These are phyloP conservation scores for Rutpela maculata DNA, from an alignment of 2,888 invertebrate genomes.

Conservation along the genomic window DNA sequence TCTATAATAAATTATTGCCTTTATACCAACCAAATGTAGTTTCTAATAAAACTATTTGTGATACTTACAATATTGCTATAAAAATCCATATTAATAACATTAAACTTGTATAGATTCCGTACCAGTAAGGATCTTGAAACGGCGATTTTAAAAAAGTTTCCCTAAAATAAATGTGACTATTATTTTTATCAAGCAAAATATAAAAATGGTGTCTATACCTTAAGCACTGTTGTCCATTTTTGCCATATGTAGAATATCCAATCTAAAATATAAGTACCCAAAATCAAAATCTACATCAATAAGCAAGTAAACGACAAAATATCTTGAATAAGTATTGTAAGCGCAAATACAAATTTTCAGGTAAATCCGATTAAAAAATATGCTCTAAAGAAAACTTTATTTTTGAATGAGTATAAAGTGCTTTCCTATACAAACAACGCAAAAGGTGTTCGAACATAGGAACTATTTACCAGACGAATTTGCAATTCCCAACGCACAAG, in stretches of 20 bases:
- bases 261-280: conserved; percentile 61
- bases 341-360: too few relatives aligned
- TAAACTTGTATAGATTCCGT: conserved; percentile 79
- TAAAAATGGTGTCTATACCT: conserved; percentile 63
- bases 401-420: too few relatives aligned
- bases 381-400: too few relatives aligned
- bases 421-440: too few relatives aligned
- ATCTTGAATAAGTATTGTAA: background rate
- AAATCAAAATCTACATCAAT: conserved; percentile 8
- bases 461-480: too few relatives aligned
- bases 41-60: conserved; percentile 13
- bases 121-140: conserved; percentile 79
- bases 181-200: background rate
- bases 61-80: conserved; percentile 79
- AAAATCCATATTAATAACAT: conserved; percentile 81
- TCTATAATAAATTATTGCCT: conserved; percentile 60
- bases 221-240: conserved; percentile 71
- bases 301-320: too few relatives aligned
- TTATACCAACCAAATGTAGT: background rate
- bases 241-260: conserved; percentile 69
- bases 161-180: conserved; percentile 59
- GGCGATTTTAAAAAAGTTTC: conserved; percentile 77
- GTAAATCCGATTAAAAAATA: too few relatives aligned
- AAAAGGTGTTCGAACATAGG: too few relatives aligned
- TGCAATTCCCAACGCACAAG: too few relatives aligned